Percentiles rank a stretch among this genome's conserved stretches.
Conservation (phyloP, 2,113 vertebrate genomes). For the human region GRCh38 chr6:56888501-56889000, state of each 20-base stretch:
- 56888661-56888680: neutral
- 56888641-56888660: neutral
- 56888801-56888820: neutral
- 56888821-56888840: neutral
- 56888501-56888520: neutral
- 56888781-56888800: neutral
- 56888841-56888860: neutral
- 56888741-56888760: neutral
- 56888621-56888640: constrained; percentile 20
- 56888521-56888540: constrained; percentile 50
- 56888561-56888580: constrained; percentile 41
- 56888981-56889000: neutral
- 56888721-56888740: neutral
- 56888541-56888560: constrained; percentile 27
- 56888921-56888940: neutral
- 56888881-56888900: neutral
- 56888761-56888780: neutral
- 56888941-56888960: neutral
- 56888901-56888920: neutral
- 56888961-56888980: neutral
- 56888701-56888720: neutral
- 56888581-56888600: constrained; percentile 29
- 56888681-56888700: neutral
- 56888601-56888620: constrained; percentile 42
- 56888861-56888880: neutral